A percentile compares a stretch with the other conserved stretches of the same genome.
Evolutionary conservation across 2,888 invertebrate species (phyloP).

Genomic region (Isoperla grammatica): DNA sequence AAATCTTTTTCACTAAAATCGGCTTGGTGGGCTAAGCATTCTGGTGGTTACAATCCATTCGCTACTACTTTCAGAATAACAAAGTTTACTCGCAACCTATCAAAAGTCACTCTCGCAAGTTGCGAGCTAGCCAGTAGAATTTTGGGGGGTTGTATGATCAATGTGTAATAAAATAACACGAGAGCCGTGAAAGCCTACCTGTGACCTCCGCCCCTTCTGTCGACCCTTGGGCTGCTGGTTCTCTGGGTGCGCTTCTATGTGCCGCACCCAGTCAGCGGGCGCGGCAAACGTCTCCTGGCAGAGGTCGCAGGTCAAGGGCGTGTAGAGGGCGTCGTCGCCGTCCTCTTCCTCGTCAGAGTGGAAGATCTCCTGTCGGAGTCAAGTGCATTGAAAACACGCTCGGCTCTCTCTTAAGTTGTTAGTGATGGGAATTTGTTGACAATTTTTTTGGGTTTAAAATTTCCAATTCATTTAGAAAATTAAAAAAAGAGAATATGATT

Average conservation of each 20-base stretch:
- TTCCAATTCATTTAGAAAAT: too few species aligned
- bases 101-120: too few species aligned
- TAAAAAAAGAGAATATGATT: too few species aligned
- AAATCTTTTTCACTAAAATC: too few species aligned
- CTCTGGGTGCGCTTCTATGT: slow-evolving; percentile 57
- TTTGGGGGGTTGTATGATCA: too few species aligned
- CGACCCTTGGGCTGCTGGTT: slow-evolving; percentile 19
- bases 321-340: slow-evolving; percentile 60
- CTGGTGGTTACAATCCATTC: too few species aligned
- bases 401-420: neutral
- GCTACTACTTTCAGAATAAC: too few species aligned
- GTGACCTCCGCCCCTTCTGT: slow-evolving; percentile 6
- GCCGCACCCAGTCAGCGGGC: slow-evolving; percentile 80
- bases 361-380: slow-evolving; percentile 22
- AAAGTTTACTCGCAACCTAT: too few species aligned
- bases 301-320: slow-evolving; percentile 74
- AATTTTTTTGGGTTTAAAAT: too few species aligned
- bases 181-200: slow-evolving; percentile 9
- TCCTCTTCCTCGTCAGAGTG: slow-evolving; percentile 45
- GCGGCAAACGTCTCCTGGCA: slow-evolving; percentile 78
- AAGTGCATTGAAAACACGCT: neutral
- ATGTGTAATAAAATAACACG: too few species aligned
- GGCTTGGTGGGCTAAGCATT: too few species aligned
- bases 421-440: neutral
- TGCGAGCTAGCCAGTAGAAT: too few species aligned